Percentiles rank a stretch among this genome's conserved stretches.
Conservation (phyloP, 1,140 invertebrate genomes). For the Ericerus pela region DNA sequence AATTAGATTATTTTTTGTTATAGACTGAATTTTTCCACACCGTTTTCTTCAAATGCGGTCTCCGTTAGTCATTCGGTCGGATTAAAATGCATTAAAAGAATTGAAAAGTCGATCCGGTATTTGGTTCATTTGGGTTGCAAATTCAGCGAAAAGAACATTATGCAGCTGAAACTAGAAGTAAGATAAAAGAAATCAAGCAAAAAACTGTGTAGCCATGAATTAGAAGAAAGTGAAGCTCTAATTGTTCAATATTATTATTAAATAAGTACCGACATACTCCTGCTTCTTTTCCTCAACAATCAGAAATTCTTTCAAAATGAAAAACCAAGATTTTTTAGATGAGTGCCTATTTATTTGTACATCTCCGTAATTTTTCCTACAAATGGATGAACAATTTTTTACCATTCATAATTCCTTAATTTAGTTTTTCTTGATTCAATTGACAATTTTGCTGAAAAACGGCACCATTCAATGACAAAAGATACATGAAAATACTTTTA, state of each 20-base stretch:
- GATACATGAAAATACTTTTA: too few species aligned
- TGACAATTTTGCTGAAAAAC: too few species aligned
- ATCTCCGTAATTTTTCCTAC: too few species aligned
- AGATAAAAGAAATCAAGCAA: background rate
- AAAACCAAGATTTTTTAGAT: too few species aligned
- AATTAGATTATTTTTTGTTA: constrained; percentile 22
- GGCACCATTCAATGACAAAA: too few species aligned
- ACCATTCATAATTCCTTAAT: too few species aligned
- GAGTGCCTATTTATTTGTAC: too few species aligned
- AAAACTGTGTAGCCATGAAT: background rate
- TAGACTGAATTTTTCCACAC: constrained; percentile 84
- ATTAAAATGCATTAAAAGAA: constrained; percentile 49
- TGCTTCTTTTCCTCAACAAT: background rate
- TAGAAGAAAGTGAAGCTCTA: background rate
- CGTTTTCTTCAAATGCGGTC: constrained; percentile 87
- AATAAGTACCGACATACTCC: background rate
- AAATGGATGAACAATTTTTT: too few species aligned
- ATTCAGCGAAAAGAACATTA: constrained; percentile 18
- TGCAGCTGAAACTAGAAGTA: constrained; percentile 14
- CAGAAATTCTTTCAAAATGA: too few species aligned
- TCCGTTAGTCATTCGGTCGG: constrained; percentile 78
- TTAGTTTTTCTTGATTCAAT: too few species aligned
- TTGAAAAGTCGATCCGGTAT: constrained; percentile 72
- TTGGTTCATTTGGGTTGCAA: constrained; percentile 38
- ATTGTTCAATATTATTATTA: background rate